Evolutionary conservation across 2,888 invertebrate species (phyloP).

Genomic region (Tinea trinotella): DNA sequence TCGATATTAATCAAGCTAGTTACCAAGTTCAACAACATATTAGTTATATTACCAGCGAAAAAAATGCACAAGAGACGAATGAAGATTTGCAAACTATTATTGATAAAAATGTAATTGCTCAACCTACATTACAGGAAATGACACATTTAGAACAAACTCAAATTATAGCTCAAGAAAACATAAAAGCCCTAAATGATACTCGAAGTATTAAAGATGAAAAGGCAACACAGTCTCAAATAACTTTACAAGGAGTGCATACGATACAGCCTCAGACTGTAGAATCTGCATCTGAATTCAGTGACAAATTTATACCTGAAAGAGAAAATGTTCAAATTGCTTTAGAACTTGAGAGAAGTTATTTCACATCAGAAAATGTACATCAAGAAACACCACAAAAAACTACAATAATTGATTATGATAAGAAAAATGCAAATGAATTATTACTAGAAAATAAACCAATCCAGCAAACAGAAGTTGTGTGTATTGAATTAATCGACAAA

Average conservation of each 20-base stretch:
- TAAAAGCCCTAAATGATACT: conserved; percentile 21
- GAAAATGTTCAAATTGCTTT: conserved; percentile 31
- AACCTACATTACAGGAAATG: conserved; percentile 24
- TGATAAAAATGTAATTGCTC: conserved; percentile 40
- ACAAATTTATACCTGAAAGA: conserved; percentile 29
- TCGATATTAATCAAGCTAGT: conserved; percentile 19
- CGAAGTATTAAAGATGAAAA: conserved; percentile 35
- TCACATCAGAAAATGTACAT: conserved; percentile 37
- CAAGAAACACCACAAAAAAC: conserved; percentile 61
- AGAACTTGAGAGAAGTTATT: conserved; percentile 40
- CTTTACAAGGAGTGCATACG: conserved; percentile 36
- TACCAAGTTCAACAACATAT: conserved; percentile 20
- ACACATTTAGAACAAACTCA: conserved; percentile 31
- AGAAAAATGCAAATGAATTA: conserved; percentile 47
- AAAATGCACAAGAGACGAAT: conserved; percentile 41
- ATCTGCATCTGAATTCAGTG: conserved; percentile 29
- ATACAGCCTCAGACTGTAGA: conserved; percentile 40
- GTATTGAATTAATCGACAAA: conserved; percentile 36
- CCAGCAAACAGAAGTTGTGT: conserved; percentile 42
- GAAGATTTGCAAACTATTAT: conserved; percentile 35
- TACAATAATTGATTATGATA: conserved; percentile 38
- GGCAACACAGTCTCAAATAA: conserved; percentile 30
- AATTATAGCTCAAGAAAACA: conserved; percentile 30
- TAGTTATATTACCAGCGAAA: conserved; percentile 22
- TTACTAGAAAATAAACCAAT: conserved; percentile 40